A percentile compares a stretch with the other conserved stretches of the same genome.
Conservation (phyloP, 2,888 invertebrate species). For the Microplitis manilae region DNA sequence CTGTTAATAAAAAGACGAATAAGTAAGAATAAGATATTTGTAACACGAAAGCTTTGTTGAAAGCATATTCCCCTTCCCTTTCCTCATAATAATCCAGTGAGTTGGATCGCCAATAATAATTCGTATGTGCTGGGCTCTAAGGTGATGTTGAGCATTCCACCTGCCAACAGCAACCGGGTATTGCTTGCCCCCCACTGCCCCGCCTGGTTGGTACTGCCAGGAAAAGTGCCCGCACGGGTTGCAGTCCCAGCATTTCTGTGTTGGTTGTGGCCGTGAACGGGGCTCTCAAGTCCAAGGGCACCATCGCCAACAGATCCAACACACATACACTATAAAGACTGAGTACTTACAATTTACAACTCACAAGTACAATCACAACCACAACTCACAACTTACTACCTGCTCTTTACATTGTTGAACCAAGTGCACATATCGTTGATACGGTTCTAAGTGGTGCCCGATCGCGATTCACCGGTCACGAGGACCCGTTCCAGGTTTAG, state of each 20-base stretch:
- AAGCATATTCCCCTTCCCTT: conserved; percentile 14
- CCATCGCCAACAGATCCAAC: conserved; percentile 38
- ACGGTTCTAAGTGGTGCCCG: neutral
- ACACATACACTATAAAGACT: conserved; percentile 18
- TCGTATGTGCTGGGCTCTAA: conserved; percentile 56
- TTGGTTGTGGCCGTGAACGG: conserved; percentile 71
- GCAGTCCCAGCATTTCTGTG: conserved; percentile 70
- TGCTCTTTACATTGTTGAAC: neutral
- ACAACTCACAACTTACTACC: neutral
- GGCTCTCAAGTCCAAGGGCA: conserved; percentile 70
- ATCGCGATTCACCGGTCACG: neutral
- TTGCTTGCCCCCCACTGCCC: conserved; percentile 57
- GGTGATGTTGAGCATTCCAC: conserved; percentile 66
- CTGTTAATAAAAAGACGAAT: neutral
- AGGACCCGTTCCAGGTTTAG: neutral
- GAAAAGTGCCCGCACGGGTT: conserved; percentile 69
- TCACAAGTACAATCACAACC: neutral
- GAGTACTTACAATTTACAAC: conserved; percentile 22
- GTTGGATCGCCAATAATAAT: conserved; percentile 63
- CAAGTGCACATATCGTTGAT: neutral
- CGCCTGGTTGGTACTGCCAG: conserved; percentile 58
- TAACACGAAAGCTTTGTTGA: neutral
- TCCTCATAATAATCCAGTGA: conserved; percentile 35
- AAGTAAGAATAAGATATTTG: neutral
- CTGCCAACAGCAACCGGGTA: conserved; percentile 65